phyloP scores from a whole-genome alignment of 2,888 invertebrate species.

The Platycheirus albimanus region DNA sequence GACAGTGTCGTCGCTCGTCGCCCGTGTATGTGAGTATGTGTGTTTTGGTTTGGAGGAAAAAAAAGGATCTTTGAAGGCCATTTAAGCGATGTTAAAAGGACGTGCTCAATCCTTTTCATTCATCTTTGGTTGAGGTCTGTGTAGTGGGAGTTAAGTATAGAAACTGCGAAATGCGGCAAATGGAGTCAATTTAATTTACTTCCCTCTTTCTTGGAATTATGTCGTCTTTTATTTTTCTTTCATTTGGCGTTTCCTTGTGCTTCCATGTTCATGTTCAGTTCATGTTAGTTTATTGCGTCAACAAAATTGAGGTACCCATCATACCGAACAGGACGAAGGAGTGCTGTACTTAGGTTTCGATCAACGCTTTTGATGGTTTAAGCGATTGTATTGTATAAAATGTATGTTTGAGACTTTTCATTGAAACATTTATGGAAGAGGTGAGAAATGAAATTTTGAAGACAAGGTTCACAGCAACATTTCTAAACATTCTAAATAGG shows the following conservation, averaged over 20 bases:
- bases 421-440: no score
- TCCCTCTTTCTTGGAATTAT: background rate
- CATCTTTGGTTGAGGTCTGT: conserved; percentile 17
- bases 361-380: conserved; percentile 54
- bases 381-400: conserved; percentile 62
- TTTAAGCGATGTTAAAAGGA: conserved; percentile 50
- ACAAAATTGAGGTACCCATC: no score
- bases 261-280: conserved; percentile 31
- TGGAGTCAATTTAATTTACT: conserved; percentile 70
- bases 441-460: no score
- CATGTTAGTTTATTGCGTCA: conserved; percentile 48
- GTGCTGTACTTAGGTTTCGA: conserved; percentile 48
- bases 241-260: conserved; percentile 1
- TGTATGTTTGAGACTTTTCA: no score
- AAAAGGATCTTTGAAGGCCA: conserved; percentile 56
- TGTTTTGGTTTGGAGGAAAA: no score
- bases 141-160: background rate
- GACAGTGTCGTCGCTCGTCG: background rate
- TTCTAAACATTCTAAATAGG: no score
- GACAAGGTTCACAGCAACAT: no score
- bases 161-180: conserved; percentile 56
- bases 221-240: background rate
- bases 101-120: conserved; percentile 57
- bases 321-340: no score
- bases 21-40: background rate